A percentile compares a stretch with the other conserved stretches of the same genome.
phyloP scores from a whole-genome alignment of 2,113 vertebrate genomes.

The Chloropsis cyanopogon region DNA sequence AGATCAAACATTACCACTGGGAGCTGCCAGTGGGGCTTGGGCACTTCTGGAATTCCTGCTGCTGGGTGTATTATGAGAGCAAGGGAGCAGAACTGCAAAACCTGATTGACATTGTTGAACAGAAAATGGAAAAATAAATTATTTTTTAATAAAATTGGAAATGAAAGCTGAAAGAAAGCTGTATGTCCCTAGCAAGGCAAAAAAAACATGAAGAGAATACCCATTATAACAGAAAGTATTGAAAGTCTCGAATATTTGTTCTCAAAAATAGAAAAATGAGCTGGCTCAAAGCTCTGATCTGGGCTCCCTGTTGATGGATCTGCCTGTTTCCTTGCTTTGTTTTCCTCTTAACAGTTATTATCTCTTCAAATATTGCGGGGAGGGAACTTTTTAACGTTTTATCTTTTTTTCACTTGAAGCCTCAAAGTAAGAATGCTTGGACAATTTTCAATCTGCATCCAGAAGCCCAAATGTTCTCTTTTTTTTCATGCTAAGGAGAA shows the following conservation, averaged over 20 bases:
- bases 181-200: neutral
- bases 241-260: slow-evolving; percentile 7
- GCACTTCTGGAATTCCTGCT: neutral
- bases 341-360: neutral
- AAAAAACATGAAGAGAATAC: neutral
- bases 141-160: slow-evolving; percentile 17
- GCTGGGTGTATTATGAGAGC: neutral
- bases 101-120: neutral
- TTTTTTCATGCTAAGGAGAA: neutral
- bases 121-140: neutral
- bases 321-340: neutral
- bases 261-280: neutral
- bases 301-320: neutral
- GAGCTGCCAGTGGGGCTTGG: neutral
- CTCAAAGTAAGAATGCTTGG: neutral
- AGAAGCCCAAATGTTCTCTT: neutral
- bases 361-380: neutral
- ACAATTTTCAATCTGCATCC: neutral
- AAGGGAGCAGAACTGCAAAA: neutral
- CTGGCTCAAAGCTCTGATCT: neutral
- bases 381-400: neutral
- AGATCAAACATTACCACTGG: neutral
- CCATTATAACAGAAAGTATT: neutral
- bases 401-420: neutral
- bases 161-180: neutral